Percentiles rank a stretch among this genome's conserved stretches.
These are phyloP conservation scores for Mellivora capensis DNA, from an alignment of 2,113 vertebrate genomes.

Conservation along the genomic window DNA sequence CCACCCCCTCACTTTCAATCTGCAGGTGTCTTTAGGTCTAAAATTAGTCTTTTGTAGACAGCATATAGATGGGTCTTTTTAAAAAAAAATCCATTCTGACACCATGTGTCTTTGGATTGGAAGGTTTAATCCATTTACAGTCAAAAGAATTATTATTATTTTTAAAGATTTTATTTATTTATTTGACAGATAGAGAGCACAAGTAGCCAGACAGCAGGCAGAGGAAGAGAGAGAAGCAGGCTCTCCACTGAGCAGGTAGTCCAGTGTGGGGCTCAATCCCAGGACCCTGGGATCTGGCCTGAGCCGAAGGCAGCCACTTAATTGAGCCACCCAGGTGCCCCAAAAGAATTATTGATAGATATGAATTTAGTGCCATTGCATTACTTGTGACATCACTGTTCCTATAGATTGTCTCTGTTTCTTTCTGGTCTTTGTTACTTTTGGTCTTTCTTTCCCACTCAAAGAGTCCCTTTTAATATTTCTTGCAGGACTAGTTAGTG, in stretches of 20 bases:
- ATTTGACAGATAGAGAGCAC: too few species aligned
- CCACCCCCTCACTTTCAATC: not conserved
- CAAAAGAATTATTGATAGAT: not conserved
- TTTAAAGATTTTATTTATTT: too few species aligned
- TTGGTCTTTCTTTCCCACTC: not conserved
- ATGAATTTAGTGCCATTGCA: not conserved
- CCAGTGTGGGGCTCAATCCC: too few species aligned
- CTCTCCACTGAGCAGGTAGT: too few species aligned
- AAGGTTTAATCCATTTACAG: not conserved
- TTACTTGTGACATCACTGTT: not conserved
- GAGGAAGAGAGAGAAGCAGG: too few species aligned
- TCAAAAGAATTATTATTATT: not conserved
- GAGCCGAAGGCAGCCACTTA: too few species aligned
- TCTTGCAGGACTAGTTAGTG: not conserved
- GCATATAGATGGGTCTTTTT: not conserved
- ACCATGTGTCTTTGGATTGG: not conserved
- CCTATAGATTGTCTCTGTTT: not conserved
- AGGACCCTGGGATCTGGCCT: too few species aligned
- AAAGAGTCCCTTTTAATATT: not conserved
- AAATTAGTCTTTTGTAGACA: not conserved
- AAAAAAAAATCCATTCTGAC: not conserved
- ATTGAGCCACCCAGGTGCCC: too few species aligned
- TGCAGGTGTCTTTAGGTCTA: not conserved
- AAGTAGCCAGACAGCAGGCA: too few species aligned
- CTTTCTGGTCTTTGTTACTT: not conserved